Conservation (phyloP, 2,888 invertebrate genomes). For the Sarcophaga subvicina region DNA sequence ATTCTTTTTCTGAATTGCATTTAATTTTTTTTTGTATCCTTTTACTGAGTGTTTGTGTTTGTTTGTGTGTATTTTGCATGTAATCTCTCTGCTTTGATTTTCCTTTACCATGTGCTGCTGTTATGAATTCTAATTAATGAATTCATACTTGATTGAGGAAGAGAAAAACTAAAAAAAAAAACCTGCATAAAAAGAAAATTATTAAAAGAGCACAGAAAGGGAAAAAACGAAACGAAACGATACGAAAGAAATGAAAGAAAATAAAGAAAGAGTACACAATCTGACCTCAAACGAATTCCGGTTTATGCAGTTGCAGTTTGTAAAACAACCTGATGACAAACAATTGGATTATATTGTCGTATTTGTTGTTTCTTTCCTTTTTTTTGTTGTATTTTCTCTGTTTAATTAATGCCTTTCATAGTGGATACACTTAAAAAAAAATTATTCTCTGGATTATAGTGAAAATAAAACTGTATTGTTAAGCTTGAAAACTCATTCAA, state of each 20-base stretch:
- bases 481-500: too few species aligned
- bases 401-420: background rate
- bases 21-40: background rate
- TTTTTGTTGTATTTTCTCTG: background rate
- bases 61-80: background rate
- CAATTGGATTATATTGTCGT: slow-evolving; percentile 1
- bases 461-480: too few species aligned
- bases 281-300: slow-evolving; percentile 44
- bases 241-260: background rate
- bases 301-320: slow-evolving; percentile 10
- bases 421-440: background rate
- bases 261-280: background rate
- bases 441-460: too few species aligned
- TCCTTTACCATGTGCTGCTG: background rate
- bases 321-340: background rate
- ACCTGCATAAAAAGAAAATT: background rate
- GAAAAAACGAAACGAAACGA: too few species aligned
- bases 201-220: background rate
- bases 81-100: slow-evolving; percentile 3
- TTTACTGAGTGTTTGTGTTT: background rate
- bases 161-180: background rate
- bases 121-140: slow-evolving; percentile 46
- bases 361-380: background rate
- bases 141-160: slow-evolving; percentile 19
- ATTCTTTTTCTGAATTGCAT: slow-evolving; percentile 4